phyloP scores from a whole-genome alignment of 2,113 vertebrate genomes.

The Tenebrosternarchus preto region DNA sequence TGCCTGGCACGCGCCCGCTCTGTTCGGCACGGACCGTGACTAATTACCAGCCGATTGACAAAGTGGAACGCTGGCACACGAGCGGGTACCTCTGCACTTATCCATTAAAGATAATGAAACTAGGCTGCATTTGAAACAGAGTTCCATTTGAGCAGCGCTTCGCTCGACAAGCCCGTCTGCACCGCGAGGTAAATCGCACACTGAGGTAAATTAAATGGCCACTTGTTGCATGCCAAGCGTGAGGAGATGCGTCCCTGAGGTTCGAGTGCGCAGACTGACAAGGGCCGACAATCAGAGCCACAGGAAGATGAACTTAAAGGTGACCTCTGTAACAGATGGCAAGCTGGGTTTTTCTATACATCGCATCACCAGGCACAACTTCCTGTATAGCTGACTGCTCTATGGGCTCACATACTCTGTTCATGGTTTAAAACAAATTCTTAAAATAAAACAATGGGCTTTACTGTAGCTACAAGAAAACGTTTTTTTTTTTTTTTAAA shows the following conservation, averaged over 20 bases:
- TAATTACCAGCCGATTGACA: slow-evolving; percentile 17
- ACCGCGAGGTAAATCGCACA: slow-evolving; percentile 11
- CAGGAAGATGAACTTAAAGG: slow-evolving; percentile 35
- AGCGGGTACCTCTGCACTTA: slow-evolving; percentile 4
- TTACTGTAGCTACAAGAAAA: background rate
- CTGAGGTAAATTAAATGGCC: slow-evolving; percentile 24
- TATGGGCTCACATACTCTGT: slow-evolving; percentile 12
- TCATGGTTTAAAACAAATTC: too few relatives aligned
- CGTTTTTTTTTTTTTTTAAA: too few relatives aligned
- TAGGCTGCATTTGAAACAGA: background rate
- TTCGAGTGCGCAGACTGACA: background rate
- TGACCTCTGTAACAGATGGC: slow-evolving; percentile 37
- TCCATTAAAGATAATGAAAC: slow-evolving; percentile 38
- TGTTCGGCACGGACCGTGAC: background rate
- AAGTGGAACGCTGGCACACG: background rate
- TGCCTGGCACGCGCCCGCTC: background rate
- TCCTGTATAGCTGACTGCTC: slow-evolving; percentile 30
- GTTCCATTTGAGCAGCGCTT: background rate
- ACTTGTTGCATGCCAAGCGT: slow-evolving; percentile 31
- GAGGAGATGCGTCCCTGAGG: background rate
- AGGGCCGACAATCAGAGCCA: background rate
- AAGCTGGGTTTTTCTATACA: slow-evolving; percentile 24
- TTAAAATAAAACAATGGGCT: too few relatives aligned
- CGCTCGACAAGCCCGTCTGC: background rate
- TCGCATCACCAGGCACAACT: slow-evolving; percentile 31